phyloP scores from a whole-genome alignment of 2,113 vertebrate species.

The Dromiciops gliroides region DNA sequence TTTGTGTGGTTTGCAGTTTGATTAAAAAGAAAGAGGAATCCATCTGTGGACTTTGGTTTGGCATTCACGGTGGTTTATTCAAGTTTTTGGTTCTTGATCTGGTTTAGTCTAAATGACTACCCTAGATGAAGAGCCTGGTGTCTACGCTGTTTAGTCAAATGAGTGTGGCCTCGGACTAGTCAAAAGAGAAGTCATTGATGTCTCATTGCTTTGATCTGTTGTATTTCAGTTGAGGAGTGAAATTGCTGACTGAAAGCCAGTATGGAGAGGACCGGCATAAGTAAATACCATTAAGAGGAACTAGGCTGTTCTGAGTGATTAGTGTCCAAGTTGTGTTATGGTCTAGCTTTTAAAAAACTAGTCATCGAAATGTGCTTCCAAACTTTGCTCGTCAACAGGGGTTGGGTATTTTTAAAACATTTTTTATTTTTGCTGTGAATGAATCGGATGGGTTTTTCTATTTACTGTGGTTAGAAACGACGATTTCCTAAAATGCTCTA shows the following conservation, averaged over 20 bases:
- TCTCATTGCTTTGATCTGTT: slow-evolving; percentile 12
- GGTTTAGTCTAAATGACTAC: slow-evolving; percentile 47
- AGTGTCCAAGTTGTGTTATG: slow-evolving; percentile 49
- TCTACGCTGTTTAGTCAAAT: slow-evolving; percentile 62
- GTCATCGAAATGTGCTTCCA: background rate
- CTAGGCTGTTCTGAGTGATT: slow-evolving; percentile 51
- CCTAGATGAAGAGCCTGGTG: slow-evolving; percentile 44
- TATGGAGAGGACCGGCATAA: slow-evolving; percentile 19
- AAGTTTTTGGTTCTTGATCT: slow-evolving; percentile 54
- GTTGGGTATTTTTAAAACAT: background rate
- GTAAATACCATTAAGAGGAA: slow-evolving; percentile 36
- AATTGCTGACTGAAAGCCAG: slow-evolving; percentile 52
- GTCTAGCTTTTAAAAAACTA: background rate
- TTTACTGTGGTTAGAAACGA: slow-evolving; percentile 71
- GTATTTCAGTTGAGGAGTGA: slow-evolving; percentile 37
- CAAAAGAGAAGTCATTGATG: slow-evolving; percentile 5
- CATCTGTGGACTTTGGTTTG: slow-evolving; percentile 54
- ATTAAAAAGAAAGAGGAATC: slow-evolving; percentile 56
- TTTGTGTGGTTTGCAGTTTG: slow-evolving; percentile 1
- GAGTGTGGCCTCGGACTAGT: slow-evolving; percentile 44
- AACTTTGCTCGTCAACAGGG: slow-evolving; percentile 54
- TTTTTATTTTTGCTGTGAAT: slow-evolving; percentile 48
- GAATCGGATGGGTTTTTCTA: slow-evolving; percentile 47
- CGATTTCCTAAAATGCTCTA: slow-evolving; percentile 70
- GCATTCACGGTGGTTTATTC: slow-evolving; percentile 32